A percentile compares a stretch with the other conserved stretches of the same genome.
These are phyloP conservation scores for Drosophila busckii DNA, from an alignment of 1,140 invertebrate species.

Conservation along the genomic window DNA sequence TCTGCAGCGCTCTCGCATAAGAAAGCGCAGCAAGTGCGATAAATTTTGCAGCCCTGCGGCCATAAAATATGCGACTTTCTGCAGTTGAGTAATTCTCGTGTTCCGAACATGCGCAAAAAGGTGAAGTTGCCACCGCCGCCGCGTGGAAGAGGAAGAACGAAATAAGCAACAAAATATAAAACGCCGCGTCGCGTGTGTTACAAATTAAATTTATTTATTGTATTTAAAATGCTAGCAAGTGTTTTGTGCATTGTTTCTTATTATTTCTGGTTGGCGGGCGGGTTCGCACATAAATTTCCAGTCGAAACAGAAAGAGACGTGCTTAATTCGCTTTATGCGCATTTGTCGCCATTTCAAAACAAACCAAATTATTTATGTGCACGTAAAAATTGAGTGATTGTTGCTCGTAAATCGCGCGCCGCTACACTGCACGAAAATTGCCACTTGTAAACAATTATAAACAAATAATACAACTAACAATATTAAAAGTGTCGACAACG, in stretches of 20 bases:
- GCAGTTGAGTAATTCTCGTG: constrained; percentile 59
- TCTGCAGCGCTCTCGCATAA: constrained; percentile 13
- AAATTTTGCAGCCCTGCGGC: constrained; percentile 63
- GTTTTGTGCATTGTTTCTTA: not conserved
- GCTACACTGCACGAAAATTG: constrained; percentile 1
- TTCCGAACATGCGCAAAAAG: constrained; percentile 68
- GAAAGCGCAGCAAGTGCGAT: constrained; percentile 53
- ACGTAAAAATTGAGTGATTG: constrained; percentile 58
- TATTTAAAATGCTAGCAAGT: constrained; percentile 36
- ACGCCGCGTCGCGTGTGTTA: constrained; percentile 55
- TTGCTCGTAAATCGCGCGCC: constrained; percentile 39
- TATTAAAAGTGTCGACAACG: constrained; percentile 14
- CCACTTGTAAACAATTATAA: constrained; percentile 28
- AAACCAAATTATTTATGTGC: constrained; percentile 50
- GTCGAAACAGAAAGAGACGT: constrained; percentile 53
- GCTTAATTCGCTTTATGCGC: constrained; percentile 57
- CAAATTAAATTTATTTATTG: constrained; percentile 66
- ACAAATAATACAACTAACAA: constrained; percentile 29
- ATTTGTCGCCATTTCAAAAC: constrained; percentile 44
- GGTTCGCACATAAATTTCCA: constrained; percentile 62
- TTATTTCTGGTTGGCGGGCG: constrained; percentile 5
- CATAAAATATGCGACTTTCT: constrained; percentile 58
- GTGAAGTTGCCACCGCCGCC: constrained; percentile 23
- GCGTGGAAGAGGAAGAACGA: constrained; percentile 18
- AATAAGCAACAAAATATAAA: not conserved